These are phyloP conservation scores for Caenorhabditis doughertyi DNA, from an alignment of 2,888 invertebrate genomes.

Conservation along the genomic window DNA sequence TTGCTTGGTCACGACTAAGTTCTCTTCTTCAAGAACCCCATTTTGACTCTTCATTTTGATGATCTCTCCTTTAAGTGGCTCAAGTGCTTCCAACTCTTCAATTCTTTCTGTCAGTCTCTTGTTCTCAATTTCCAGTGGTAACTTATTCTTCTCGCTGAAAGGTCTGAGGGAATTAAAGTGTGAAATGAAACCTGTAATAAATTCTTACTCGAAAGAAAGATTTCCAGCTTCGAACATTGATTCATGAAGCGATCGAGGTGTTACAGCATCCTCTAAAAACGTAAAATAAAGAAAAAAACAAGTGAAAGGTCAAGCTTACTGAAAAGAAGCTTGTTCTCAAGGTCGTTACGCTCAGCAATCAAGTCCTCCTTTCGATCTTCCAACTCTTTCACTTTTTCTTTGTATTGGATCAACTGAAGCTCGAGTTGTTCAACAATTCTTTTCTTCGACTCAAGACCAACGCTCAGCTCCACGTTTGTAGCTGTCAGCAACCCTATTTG, in stretches of 20 bases:
- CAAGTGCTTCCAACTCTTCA: slow-evolving; percentile 55
- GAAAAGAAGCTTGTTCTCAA: slow-evolving; percentile 45
- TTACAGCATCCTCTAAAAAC: slow-evolving; percentile 38
- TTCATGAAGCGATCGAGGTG: slow-evolving; percentile 56
- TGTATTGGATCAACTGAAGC: slow-evolving; percentile 38
- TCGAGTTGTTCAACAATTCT: slow-evolving; percentile 31
- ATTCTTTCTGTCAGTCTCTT: slow-evolving; percentile 52
- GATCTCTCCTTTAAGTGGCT: slow-evolving; percentile 56
- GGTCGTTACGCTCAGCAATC: slow-evolving; percentile 32
- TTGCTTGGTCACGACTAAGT: slow-evolving; percentile 24
- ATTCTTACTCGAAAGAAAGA: slow-evolving; percentile 52
- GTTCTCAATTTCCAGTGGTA: slow-evolving; percentile 59
- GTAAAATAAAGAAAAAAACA: neutral
- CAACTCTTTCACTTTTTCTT: slow-evolving; percentile 45
- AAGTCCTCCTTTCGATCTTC: slow-evolving; percentile 53
- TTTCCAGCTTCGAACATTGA: slow-evolving; percentile 57
- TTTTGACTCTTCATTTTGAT: slow-evolving; percentile 43
- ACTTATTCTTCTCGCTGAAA: slow-evolving; percentile 46
- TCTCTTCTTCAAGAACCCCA: slow-evolving; percentile 48
- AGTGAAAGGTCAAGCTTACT: slow-evolving; percentile 15
- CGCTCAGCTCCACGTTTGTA: slow-evolving; percentile 6
- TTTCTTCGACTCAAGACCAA: slow-evolving; percentile 22
- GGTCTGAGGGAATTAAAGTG: slow-evolving; percentile 11
- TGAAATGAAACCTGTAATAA: neutral
- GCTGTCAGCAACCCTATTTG: slow-evolving; percentile 48